Evolutionary conservation across 2,113 vertebrate genomes (phyloP), one percentile per base, ranked within the genome.

Genomic region (Melanerpes formicivorus): DNA sequence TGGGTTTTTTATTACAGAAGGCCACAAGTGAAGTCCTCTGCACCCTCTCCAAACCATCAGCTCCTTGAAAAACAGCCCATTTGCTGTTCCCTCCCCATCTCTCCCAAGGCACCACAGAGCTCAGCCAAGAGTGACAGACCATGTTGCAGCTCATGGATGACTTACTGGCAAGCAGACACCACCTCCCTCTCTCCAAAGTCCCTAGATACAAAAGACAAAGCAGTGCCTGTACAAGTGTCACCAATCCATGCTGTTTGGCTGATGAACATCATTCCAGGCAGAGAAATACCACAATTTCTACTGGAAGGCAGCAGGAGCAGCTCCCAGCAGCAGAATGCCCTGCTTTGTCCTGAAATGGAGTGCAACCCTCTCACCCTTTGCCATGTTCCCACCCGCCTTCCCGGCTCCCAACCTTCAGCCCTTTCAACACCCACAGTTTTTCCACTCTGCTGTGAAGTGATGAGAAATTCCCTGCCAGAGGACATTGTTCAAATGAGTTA

Each of bases 381-480:
- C 87, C 62, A 29, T 46, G n/a, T 78, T 95, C 75, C 63, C 78
- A 88, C 83, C 19, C 26, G 9, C 75, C 77, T 84, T 92, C 81
- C 82, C 90, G 74, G 79, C 73, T 94, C 74, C 83, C 90, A 94
- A 5, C 58, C 62, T 88, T 88, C 84, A 90, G 66, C 75, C 71
- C 74, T 94, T 84, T 90, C 76, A 84, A 96, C 95, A 87, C 95
- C 95, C 95, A 96, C 96, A 54, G 80, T 86, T 80, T 95, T 96
- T 96, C 92, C 95, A 95, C 78, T 93, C 79, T 60, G 50, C 76
- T 4, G 4, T 1, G 0, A 50, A 91, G 66, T 4, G 0, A 80
- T 34, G 80, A 82, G 88, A 95, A 95, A 92, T 94, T 93, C 92
- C 87, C 84, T 87, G 84, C 93, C 81, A 89, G 77, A 88, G 78